Base-by-base conservation (phyloP, 2,797 vertebrate genomes). In the Leptodactylus fallax region DNA sequence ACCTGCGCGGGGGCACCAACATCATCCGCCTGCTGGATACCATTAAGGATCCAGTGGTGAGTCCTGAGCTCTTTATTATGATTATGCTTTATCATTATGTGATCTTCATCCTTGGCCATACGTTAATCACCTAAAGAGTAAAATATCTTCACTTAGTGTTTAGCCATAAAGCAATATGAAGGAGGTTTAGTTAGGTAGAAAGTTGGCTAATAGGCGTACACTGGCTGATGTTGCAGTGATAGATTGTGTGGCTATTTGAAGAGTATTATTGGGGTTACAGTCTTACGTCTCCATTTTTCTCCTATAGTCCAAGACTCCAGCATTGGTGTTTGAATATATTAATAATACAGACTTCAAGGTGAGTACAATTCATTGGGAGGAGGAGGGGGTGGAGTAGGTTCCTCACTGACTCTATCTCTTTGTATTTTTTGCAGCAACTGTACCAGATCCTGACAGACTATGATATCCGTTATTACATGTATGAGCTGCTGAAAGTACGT, bases 291-390 rank as follows among this genome's bases (percentile, higher is more conserved):
- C 10, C 19, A 4, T 51, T 27, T 51, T 51, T 74, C 47, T 96
- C 91, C 96, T 95, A 83, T 96, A 99, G 98, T 99, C 98, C 93
- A 97, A 98, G 95, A 99, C 98, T 86, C 98, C 98, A 90, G 98
- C 98, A 90, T 96, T 99, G 92, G 98, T 99, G 93, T 99, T 99
- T 96, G 98, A 99, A 94, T 98, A 97, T 96, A 98, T 99, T 96
- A 99, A 99, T 95, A 99, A 99, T 95, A 99, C 98, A 95, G 98
- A 99, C 94, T 99, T 99, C 96, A 99, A 99, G 98, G 98, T 99
- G 95, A 92, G 94, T 94, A 90, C 10, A 2, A 25, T 7, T 19
- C 3, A 23, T 58, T 3, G 3, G 14, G 53, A 10, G 78, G 58
- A 27, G 36, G 55, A 23, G 79, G 7, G 27, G 8, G 25, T 14